These are phyloP conservation scores for Euproctis similis DNA, from an alignment of 2,888 invertebrate species.

Conservation along the genomic window DNA sequence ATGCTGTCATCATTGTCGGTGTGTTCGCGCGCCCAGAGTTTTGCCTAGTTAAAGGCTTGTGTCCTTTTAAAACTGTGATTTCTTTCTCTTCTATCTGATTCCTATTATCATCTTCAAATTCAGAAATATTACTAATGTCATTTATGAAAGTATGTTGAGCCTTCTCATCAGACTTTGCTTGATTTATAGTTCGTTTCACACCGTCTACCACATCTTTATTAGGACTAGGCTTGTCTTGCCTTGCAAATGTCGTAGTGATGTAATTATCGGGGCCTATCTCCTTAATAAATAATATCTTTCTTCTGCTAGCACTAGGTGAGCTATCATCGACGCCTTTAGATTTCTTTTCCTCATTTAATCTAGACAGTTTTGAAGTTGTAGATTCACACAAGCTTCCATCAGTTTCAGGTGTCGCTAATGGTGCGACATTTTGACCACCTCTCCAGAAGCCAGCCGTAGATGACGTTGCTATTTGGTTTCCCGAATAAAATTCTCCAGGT, in stretches of 20 bases:
- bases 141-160: slow-evolving; percentile 65
- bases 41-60: slow-evolving; percentile 82
- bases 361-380: slow-evolving; percentile 69
- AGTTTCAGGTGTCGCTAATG: slow-evolving; percentile 78
- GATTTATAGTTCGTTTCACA: slow-evolving; percentile 52
- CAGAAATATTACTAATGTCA: slow-evolving; percentile 65
- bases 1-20: slow-evolving; percentile 68
- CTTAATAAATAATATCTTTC: slow-evolving; percentile 77
- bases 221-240: slow-evolving; percentile 54
- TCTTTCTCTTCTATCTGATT: slow-evolving; percentile 71
- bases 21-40: slow-evolving; percentile 75
- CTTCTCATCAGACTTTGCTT: slow-evolving; percentile 65
- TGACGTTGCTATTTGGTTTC: slow-evolving; percentile 52
- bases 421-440: slow-evolving; percentile 67
- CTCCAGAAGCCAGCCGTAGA: slow-evolving; percentile 59
- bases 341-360: slow-evolving; percentile 58
- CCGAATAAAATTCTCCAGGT: slow-evolving; percentile 69
- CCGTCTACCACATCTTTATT: slow-evolving; percentile 45
- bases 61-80: slow-evolving; percentile 72
- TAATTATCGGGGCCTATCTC: slow-evolving; percentile 85
- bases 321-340: slow-evolving; percentile 59
- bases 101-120: slow-evolving; percentile 68
- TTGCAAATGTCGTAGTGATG: slow-evolving; percentile 79
- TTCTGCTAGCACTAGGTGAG: slow-evolving; percentile 60
- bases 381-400: slow-evolving; percentile 77